Evolutionary conservation across 2,888 invertebrate genomes (phyloP).

Genomic region (Lomographa bimaculata): DNA sequence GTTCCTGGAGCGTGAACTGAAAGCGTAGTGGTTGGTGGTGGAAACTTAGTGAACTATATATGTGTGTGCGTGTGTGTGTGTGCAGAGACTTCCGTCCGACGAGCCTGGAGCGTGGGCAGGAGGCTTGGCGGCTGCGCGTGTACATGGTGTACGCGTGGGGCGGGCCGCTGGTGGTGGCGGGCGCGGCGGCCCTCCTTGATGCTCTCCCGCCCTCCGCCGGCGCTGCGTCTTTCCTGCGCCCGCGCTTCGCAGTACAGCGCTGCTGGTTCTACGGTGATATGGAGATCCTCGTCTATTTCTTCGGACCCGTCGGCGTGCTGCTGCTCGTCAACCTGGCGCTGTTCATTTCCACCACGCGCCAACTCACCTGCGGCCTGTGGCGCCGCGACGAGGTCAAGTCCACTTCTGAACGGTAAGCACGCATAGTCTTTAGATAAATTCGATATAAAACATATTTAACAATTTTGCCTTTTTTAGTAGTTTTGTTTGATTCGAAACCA

Average conservation of each 20-base stretch:
- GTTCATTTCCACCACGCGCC: conserved; percentile 91
- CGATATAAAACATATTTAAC: too few species aligned
- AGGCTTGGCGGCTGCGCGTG: conserved; percentile 89
- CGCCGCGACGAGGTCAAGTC: conserved; percentile 94
- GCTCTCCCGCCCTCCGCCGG: conserved; percentile 82
- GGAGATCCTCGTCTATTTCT: conserved; percentile 93
- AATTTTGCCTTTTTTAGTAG: too few species aligned
- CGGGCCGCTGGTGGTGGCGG: conserved; percentile 89
- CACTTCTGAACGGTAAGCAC: conserved; percentile 83
- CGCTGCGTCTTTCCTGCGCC: conserved; percentile 85
- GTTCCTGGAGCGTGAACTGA: too few species aligned
- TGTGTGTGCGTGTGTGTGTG: too few species aligned
- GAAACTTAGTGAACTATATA: too few species aligned
- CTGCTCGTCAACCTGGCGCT: conserved; percentile 90
- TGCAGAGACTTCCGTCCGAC: conserved; percentile 92
- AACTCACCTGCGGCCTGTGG: conserved; percentile 94
- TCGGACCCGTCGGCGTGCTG: conserved; percentile 91
- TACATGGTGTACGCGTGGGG: conserved; percentile 95
- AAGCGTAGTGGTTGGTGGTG: too few species aligned
- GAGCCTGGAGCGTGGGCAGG: conserved; percentile 93
- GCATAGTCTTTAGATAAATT: too few species aligned
- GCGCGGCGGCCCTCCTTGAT: conserved; percentile 89
- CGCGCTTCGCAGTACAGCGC: conserved; percentile 89
- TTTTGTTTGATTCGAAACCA: too few species aligned
- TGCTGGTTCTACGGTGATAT: conserved; percentile 94